phyloP scores from a whole-genome alignment of 2,797 vertebrate genomes.

The Myripristis murdjan region DNA sequence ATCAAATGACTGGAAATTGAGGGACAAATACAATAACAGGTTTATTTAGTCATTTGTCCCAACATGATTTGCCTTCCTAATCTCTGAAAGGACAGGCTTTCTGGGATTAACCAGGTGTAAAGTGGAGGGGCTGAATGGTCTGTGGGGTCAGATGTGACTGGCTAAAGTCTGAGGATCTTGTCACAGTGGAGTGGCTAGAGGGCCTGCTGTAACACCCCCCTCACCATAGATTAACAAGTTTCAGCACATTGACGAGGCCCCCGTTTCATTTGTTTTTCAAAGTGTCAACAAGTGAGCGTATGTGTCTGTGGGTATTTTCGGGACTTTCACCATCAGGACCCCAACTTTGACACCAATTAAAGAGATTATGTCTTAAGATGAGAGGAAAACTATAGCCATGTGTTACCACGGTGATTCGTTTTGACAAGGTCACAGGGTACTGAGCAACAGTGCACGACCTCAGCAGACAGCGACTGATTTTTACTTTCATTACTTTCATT shows the following conservation, averaged over 20 bases:
- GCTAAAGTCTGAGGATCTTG: conserved; percentile 79
- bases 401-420: conserved; percentile 89
- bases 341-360: conserved; percentile 95
- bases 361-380: conserved; percentile 96
- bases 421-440: conserved; percentile 92
- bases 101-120: conserved; percentile 59
- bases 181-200: conserved; percentile 82
- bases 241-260: conserved; percentile 86
- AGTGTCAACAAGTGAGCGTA: conserved; percentile 91
- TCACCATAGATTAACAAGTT: conserved; percentile 74
- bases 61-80: conserved; percentile 7
- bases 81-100: background rate
- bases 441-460: conserved; percentile 88
- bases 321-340: conserved; percentile 89
- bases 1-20: background rate
- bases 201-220: conserved; percentile 87
- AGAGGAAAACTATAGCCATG: conserved; percentile 90
- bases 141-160: conserved; percentile 62
- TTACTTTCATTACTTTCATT: too few species aligned
- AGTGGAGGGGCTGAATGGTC: conserved; percentile 44
- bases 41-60: conserved; percentile 14
- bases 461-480: conserved; percentile 63
- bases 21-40: too few species aligned
- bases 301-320: conserved; percentile 91
- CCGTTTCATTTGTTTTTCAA: conserved; percentile 86